Evolutionary conservation across 2,113 vertebrate genomes (phyloP).

Genomic region (Pituophis catenifer): DNA sequence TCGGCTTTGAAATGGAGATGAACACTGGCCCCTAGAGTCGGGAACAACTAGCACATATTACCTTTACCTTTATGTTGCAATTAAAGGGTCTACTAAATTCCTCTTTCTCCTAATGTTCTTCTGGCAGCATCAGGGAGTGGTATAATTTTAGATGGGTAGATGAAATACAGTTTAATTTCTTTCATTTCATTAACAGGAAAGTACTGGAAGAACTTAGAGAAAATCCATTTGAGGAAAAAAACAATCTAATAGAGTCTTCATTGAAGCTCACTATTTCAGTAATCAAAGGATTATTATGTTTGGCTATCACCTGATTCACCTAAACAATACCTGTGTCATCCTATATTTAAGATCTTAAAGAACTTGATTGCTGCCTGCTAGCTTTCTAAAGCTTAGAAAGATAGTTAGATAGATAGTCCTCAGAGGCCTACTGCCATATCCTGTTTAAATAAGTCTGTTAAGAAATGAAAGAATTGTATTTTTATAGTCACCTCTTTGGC

Average conservation of each 20-base stretch:
- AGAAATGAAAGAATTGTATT: not conserved
- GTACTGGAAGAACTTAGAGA: not conserved
- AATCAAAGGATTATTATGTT: not conserved
- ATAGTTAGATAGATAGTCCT: not conserved
- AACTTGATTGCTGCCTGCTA: not conserved
- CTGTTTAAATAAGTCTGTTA: constrained; percentile 20
- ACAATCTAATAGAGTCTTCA: not conserved
- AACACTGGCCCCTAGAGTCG: too few relatives aligned
- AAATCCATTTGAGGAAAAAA: not conserved
- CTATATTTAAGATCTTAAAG: not conserved
- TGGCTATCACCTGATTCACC: not conserved
- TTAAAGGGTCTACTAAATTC: not conserved
- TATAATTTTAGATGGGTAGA: not conserved
- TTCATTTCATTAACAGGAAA: not conserved
- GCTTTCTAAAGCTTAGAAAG: not conserved
- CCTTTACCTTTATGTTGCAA: not conserved
- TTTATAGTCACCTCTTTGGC: constrained; percentile 8
- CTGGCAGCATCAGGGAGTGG: not conserved
- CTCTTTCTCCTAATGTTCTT: not conserved
- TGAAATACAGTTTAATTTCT: not conserved
- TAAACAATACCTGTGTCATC: constrained; percentile 20
- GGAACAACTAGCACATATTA: too few relatives aligned
- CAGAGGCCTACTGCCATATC: constrained; percentile 15
- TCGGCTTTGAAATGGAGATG: too few relatives aligned
- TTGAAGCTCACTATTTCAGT: not conserved